Evolutionary conservation across 92 coral and sea anemone species (phyloP), one percentile per base, ranked within the genome.

Genomic region (Epizoanthus stellaris): DNA sequence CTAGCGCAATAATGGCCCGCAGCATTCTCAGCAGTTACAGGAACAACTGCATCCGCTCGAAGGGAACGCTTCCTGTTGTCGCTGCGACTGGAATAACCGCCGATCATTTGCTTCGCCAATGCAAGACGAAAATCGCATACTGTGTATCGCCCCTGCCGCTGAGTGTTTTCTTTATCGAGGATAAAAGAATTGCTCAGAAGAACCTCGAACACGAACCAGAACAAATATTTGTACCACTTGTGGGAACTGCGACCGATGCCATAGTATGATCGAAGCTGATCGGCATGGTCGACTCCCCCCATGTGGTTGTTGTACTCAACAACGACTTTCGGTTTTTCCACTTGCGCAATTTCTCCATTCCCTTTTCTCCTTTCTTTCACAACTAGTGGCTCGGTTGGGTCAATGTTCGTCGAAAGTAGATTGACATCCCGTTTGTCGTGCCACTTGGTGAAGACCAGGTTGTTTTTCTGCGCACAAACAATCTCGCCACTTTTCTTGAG

Each of bases 241-340:
- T 39, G 42, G 12, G 83, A 77, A 19, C 70, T 67, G 38, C 57
- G 21, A 38, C 71, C 62, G 17, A 70, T 57, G 52, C 70, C 66
- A 70, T 77, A 77, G 71, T 59, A 77, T 0, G 83, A 82, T 49
- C 64, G 34, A 34, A 82, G 86, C 47, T 88, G 68, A 75, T 87
- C 83, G 69, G 86, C 75, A 80, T 62, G 53, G 76, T 88, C 88
- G 5, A 84, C 88, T 45, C 88, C 82, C 15, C 85, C 81, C 82
- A 88, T 88, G 81, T 20, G 67, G 43, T 62, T 67, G 62, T 88
- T 88, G 88, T 84, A 88, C 79, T 82, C 54, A 23, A 59, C 70
- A 68, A 88, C 76, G 19, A 61, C 84, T 11, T 60, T 80, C 4
- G 91, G 88, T 61, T 88, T 83, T 73, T 88, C 54, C 9, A 68